phyloP scores from a whole-genome alignment of 2,888 invertebrate species.

The Drosophila neotestacea region DNA sequence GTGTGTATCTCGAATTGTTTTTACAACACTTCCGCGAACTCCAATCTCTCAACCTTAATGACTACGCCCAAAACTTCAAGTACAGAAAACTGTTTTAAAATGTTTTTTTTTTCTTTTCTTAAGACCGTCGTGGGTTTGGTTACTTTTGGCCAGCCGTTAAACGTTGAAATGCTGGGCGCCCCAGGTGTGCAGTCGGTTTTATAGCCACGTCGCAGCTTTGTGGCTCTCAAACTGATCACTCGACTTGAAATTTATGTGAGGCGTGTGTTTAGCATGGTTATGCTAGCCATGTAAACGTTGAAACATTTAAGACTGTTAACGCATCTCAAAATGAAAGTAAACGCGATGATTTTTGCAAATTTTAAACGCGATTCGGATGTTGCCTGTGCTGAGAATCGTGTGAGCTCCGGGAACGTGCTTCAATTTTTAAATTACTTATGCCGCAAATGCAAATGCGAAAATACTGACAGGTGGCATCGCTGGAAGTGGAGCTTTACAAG shows the following conservation, averaged over 20 bases:
- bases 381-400: constrained; percentile 61
- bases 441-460: constrained; percentile 34
- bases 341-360: constrained; percentile 58
- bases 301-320: constrained; percentile 54
- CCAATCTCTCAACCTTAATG: constrained; percentile 16
- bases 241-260: constrained; percentile 70
- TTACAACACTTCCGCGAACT: constrained; percentile 58
- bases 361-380: constrained; percentile 33
- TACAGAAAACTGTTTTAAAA: constrained; percentile 31
- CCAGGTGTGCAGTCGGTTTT: constrained; percentile 63
- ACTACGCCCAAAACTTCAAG: constrained; percentile 37
- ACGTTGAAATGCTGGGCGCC: constrained; percentile 73
- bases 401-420: constrained; percentile 60
- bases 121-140: constrained; percentile 32
- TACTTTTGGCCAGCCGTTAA: constrained; percentile 58
- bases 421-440: constrained; percentile 65
- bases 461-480: constrained; percentile 53
- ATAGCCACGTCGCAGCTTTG: constrained; percentile 60
- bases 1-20: constrained; percentile 23
- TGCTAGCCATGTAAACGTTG: constrained; percentile 35
- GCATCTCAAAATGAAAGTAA: constrained; percentile 77
- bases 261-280: constrained; percentile 58
- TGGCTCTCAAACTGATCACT: constrained; percentile 38
- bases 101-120: constrained; percentile 20
- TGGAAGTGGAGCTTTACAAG: constrained; percentile 13